A percentile compares a stretch with the other conserved stretches of the same genome.
phyloP scores from a whole-genome alignment of 2,113 vertebrate genomes.

The Atrichornis clamosus region DNA sequence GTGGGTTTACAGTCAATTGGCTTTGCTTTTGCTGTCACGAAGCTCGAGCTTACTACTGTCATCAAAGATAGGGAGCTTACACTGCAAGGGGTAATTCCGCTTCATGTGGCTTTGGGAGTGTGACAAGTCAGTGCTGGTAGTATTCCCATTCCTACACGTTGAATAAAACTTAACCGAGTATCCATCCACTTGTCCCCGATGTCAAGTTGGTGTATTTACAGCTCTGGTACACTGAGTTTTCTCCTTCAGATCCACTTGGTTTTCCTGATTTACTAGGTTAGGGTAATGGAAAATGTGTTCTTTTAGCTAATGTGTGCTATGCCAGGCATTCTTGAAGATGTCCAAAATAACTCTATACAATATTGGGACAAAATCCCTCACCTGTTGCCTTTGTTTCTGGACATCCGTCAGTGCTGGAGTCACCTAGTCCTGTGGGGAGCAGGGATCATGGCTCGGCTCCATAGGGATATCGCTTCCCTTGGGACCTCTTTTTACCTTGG shows the following conservation, averaged over 20 bases:
- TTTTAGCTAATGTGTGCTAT: not conserved
- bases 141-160: not conserved
- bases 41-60: not conserved
- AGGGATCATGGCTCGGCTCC: not conserved
- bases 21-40: not conserved
- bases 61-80: not conserved
- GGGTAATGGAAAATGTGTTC: not conserved
- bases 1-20: not conserved
- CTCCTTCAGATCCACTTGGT: not conserved
- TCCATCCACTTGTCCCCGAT: not conserved
- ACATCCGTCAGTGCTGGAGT: not conserved
- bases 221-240: not conserved
- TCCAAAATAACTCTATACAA: not conserved
- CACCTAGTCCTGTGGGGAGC: not conserved
- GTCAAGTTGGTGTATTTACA: not conserved
- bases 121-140: not conserved
- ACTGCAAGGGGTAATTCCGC: not conserved
- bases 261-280: not conserved
- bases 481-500: not conserved
- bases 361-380: not conserved
- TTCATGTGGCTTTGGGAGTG: not conserved
- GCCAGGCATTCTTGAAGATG: not conserved
- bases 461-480: fast-evolving
- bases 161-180: not conserved
- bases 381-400: not conserved